These are phyloP conservation scores for Lithobates pipiens DNA, from an alignment of 2,797 vertebrate genomes.

Conservation along the genomic window DNA sequence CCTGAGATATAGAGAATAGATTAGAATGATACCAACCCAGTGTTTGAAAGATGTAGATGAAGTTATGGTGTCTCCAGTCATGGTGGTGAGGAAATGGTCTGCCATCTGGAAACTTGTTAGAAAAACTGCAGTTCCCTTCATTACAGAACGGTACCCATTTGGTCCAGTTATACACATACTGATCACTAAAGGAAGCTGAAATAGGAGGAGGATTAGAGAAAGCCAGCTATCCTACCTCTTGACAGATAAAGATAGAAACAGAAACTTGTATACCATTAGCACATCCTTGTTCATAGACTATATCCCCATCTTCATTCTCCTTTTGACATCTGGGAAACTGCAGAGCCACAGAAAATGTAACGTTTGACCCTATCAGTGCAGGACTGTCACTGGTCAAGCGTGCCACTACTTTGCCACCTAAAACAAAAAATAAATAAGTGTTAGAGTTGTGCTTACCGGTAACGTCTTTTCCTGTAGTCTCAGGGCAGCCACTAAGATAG, in stretches of 20 bases:
- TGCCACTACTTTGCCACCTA: constrained; percentile 79
- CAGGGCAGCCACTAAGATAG: too few relatives aligned
- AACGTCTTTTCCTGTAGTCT: too few relatives aligned
- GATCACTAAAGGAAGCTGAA: constrained; percentile 72
- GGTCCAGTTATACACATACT: constrained; percentile 87
- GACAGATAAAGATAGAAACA: too few relatives aligned
- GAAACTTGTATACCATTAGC: constrained; percentile 76
- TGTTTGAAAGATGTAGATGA: constrained; percentile 91
- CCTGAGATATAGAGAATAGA: too few relatives aligned
- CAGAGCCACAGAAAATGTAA: constrained; percentile 86
- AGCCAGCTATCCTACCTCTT: too few relatives aligned
- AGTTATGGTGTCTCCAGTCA: constrained; percentile 83
- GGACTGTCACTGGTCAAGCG: constrained; percentile 88
- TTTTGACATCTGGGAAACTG: constrained; percentile 87
- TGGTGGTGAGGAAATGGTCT: constrained; percentile 83
- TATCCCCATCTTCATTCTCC: constrained; percentile 81
- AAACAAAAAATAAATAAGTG: too few relatives aligned
- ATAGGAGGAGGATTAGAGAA: too few relatives aligned
- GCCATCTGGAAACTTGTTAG: constrained; percentile 87
- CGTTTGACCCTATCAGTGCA: constrained; percentile 86
- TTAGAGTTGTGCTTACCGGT: too few relatives aligned
- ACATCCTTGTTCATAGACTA: constrained; percentile 85
- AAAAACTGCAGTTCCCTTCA: constrained; percentile 67
- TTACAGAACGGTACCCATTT: constrained; percentile 77
- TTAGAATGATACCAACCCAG: constrained; percentile 75